Base-by-base conservation (phyloP, 2,888 invertebrate species). In the Tetragonisca angustula region DNA sequence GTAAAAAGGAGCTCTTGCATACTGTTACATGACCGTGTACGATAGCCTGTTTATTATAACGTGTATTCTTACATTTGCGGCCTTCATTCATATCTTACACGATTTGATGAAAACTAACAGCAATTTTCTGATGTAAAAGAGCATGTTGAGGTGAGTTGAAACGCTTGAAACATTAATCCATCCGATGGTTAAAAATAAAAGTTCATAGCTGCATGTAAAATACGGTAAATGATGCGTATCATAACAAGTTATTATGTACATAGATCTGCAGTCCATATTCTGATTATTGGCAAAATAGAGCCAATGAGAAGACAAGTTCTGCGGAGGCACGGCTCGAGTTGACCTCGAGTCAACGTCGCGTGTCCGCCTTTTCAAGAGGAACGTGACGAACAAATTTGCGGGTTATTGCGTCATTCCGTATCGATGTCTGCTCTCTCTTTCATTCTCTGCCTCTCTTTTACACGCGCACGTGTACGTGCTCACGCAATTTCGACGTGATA, bases 291-390 rank as follows among this genome's bases (percentile, higher is more conserved):
- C 54, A 72, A 54, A 24, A 69, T n/a, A 67, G 50, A 83, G 27
- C 86, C 89, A 89, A 89, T 89, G 36, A 59, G 70, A 84, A 64
- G 54, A 15, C 80, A 61, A 73, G 74, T 74, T 74, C 59, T 78
- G 54, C 9, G 89, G 87, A 81, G 89, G 87, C 89, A 87, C 87
- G 88, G 69, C 87, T 74, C 72, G 50, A 69, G 17, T 71, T 71
- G 80, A 83, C 79, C 82, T 81, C 76, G 71, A 72, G 21, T 73
- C 67, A 74, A 59, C 81, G 71, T 78, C 78, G 72, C 62, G 70
- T 17, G 77, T 65, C 70, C 70, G 76, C 73, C 74, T 75, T 76
- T 69, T 78, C 71, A 27, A 72, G 52, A 74, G 74, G 61, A 83
- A n/a, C 83, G 61, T 72, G 74, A 83, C 83, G 76, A 67, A 71